These are phyloP conservation scores for Epizoanthus rinbou DNA, from an alignment of 92 coral and sea anemone genomes.

Conservation along the genomic window DNA sequence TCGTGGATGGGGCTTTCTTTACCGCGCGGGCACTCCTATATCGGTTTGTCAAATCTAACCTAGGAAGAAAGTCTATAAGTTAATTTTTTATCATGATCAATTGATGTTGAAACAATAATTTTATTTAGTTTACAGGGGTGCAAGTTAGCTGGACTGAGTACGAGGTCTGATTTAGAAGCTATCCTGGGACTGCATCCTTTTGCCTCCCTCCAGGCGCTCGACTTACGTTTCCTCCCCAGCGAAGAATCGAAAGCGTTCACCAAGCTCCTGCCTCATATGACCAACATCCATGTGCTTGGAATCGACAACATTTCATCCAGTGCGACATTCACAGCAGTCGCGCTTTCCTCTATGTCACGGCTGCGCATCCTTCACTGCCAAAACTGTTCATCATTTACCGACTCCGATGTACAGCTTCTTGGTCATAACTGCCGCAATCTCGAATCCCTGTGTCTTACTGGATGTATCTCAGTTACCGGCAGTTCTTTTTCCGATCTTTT, in stretches of 20 bases:
- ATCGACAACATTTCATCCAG: slow-evolving; percentile 66
- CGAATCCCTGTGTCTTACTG: slow-evolving; percentile 72
- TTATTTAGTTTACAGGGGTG: slow-evolving; percentile 69
- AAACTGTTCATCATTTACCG: slow-evolving; percentile 68
- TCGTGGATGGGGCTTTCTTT: no score
- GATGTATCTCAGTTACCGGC: slow-evolving; percentile 73
- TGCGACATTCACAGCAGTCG: slow-evolving; percentile 36
- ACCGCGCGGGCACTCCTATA: no score
- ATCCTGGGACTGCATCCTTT: slow-evolving; percentile 27
- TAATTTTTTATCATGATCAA: background rate
- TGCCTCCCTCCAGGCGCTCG: slow-evolving; percentile 53
- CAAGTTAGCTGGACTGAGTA: slow-evolving; percentile 41
- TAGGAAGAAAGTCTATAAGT: background rate
- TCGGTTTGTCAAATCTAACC: background rate
- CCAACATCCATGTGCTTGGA: slow-evolving; percentile 56
- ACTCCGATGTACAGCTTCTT: slow-evolving; percentile 55
- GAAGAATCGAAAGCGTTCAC: slow-evolving; percentile 56
- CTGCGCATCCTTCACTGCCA: slow-evolving; percentile 73
- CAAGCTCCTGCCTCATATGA: slow-evolving; percentile 50
- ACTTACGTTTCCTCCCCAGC: slow-evolving; percentile 68
- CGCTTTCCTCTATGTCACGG: slow-evolving; percentile 48
- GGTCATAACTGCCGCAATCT: slow-evolving; percentile 56
- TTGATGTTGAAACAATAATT: background rate
- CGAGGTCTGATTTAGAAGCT: slow-evolving; percentile 11
- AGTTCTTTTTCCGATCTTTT: slow-evolving; percentile 66